Conservation (phyloP, 2,113 vertebrate species). For the Dasyurus viverrinus region DNA sequence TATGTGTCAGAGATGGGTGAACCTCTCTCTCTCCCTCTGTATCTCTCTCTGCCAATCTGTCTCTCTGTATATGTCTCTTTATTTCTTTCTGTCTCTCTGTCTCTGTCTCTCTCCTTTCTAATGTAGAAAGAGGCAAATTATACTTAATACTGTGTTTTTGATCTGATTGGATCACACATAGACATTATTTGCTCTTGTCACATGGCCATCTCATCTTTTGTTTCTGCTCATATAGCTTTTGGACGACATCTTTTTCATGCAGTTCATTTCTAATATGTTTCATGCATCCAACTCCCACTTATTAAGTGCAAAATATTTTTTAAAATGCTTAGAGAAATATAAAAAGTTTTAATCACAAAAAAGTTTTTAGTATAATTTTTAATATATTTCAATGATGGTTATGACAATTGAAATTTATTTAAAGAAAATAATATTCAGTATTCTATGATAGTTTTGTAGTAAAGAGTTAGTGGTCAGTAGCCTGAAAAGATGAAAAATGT, state of each 20-base stretch:
- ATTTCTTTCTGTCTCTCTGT: neutral
- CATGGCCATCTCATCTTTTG: neutral
- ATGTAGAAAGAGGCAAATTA: neutral
- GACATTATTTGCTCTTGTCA: neutral
- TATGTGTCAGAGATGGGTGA: neutral
- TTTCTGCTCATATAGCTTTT: neutral
- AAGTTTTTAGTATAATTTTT: neutral
- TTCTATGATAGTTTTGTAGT: neutral
- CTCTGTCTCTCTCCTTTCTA: neutral
- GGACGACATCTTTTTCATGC: neutral
- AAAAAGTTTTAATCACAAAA: neutral
- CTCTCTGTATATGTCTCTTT: too few relatives aligned
- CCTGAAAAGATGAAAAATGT: neutral
- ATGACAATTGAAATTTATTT: neutral
- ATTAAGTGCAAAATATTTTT: neutral
- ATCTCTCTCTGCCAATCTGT: neutral
- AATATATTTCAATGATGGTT: neutral
- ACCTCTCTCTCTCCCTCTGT: neutral
- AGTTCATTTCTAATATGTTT: neutral
- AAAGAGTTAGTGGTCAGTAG: neutral
- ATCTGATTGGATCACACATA: neutral
- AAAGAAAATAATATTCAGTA: neutral
- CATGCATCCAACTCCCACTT: neutral
- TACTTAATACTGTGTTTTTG: neutral
- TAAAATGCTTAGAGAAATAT: neutral